phyloP scores from a whole-genome alignment of 1,140 invertebrate genomes.

The Hirudo medicinalis region DNA sequence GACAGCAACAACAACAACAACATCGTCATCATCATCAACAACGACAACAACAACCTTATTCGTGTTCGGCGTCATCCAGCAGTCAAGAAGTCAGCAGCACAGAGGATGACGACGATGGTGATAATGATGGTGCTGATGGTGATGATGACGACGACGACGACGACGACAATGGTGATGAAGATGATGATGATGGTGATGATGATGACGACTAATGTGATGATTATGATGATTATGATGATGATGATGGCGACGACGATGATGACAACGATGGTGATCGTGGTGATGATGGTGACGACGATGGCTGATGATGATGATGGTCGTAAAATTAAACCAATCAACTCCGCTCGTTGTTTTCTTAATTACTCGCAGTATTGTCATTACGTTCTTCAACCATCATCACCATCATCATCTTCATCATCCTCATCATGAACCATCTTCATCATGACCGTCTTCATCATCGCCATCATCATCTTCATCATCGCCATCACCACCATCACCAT shows the following conservation, averaged over 20 bases:
- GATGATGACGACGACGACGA: not conserved
- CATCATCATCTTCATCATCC: not conserved
- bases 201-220: not conserved
- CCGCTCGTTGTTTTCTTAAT: not conserved
- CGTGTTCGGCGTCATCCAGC: no score
- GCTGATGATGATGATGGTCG: not conserved
- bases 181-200: not conserved
- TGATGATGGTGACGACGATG: not conserved
- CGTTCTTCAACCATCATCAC: no score
- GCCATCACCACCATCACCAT: not conserved
- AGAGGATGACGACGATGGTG: no score
- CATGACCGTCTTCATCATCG: not conserved
- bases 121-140: no score
- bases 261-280: not conserved
- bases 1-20: not conserved
- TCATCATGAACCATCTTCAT: not conserved
- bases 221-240: not conserved
- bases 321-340: not conserved
- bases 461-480: not conserved
- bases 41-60: no score
- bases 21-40: no score
- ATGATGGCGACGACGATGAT: not conserved
- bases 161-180: not conserved
- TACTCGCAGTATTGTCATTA: not conserved
- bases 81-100: no score